Conservation (phyloP, 2,888 invertebrate genomes). For the Chymomyza amoena region DNA sequence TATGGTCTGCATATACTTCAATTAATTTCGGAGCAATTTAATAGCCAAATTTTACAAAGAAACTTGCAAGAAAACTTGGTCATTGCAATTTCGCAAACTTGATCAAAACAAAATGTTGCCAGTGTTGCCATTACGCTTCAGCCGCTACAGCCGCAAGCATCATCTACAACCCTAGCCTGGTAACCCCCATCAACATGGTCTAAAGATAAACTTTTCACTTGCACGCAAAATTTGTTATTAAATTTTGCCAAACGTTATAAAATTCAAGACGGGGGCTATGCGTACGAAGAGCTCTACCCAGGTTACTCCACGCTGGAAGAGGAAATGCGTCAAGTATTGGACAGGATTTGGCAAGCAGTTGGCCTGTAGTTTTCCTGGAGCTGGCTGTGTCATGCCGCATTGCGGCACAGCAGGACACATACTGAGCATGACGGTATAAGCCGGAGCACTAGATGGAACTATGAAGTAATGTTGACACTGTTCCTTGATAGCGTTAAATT, state of each 20-base stretch:
- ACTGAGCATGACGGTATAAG: neutral
- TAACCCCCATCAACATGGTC: slow-evolving; percentile 5
- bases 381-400: slow-evolving; percentile 31
- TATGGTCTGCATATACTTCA: slow-evolving; percentile 1
- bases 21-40: neutral
- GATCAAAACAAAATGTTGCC: slow-evolving; percentile 10
- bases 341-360: slow-evolving; percentile 37
- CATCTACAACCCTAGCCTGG: slow-evolving; percentile 5
- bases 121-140: neutral
- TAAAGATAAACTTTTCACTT: neutral
- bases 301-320: neutral
- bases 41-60: neutral
- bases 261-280: slow-evolving; percentile 10
- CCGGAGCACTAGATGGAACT: neutral
- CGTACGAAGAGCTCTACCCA: too few species aligned
- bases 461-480: neutral
- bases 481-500: slow-evolving; percentile 26
- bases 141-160: slow-evolving; percentile 23
- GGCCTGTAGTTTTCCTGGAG: neutral
- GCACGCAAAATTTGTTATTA: slow-evolving; percentile 63
- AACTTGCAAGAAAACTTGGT: slow-evolving; percentile 13
- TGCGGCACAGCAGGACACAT: slow-evolving; percentile 46
- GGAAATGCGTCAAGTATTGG: slow-evolving; percentile 17
- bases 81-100: slow-evolving; percentile 6
- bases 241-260: slow-evolving; percentile 52